Percentiles rank a stretch among this genome's conserved stretches.
Evolutionary conservation across 2,888 invertebrate genomes (phyloP).

Genomic region (Andrena hattorfiana): DNA sequence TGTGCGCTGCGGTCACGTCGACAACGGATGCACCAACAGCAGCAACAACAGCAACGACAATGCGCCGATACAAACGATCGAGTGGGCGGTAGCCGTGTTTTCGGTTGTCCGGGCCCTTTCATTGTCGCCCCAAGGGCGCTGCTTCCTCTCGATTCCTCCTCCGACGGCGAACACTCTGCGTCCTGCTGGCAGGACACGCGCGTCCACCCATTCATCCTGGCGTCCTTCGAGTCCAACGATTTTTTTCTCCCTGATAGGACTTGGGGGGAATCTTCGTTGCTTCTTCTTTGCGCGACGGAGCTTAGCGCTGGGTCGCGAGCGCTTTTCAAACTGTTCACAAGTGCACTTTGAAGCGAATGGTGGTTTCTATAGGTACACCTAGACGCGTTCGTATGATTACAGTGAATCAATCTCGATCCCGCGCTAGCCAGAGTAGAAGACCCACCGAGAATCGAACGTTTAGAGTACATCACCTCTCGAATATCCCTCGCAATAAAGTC

Average conservation of each 20-base stretch:
- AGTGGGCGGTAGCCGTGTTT: slow-evolving; percentile 79
- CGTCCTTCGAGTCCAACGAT: slow-evolving; percentile 5
- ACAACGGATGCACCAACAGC: slow-evolving; percentile 59
- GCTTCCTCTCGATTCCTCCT: slow-evolving; percentile 56
- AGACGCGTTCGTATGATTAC: too few species aligned
- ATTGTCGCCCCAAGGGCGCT: slow-evolving; percentile 65
- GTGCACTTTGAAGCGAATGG: neutral
- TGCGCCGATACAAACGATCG: slow-evolving; percentile 70
- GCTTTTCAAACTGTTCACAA: neutral
- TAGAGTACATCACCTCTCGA: neutral
- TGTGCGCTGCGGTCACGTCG: slow-evolving; percentile 65
- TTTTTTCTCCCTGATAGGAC: slow-evolving; percentile 6
- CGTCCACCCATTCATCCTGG: slow-evolving; percentile 61
- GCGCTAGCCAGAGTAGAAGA: too few species aligned
- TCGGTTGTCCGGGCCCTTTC: slow-evolving; percentile 69
- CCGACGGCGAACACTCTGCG: slow-evolving; percentile 52
- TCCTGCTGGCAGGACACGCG: slow-evolving; percentile 80
- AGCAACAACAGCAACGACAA: slow-evolving; percentile 67
- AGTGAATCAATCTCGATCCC: too few species aligned
- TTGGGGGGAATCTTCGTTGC: neutral
- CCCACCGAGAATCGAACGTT: neutral
- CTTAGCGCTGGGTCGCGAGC: slow-evolving; percentile 10
- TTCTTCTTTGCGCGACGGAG: neutral
- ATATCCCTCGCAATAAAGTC: slow-evolving; percentile 38
- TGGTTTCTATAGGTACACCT: too few species aligned